Evolutionary conservation across 2,888 invertebrate genomes (phyloP), one percentile per base, ranked within the genome.

Genomic region (Stenodema calcarata): DNA sequence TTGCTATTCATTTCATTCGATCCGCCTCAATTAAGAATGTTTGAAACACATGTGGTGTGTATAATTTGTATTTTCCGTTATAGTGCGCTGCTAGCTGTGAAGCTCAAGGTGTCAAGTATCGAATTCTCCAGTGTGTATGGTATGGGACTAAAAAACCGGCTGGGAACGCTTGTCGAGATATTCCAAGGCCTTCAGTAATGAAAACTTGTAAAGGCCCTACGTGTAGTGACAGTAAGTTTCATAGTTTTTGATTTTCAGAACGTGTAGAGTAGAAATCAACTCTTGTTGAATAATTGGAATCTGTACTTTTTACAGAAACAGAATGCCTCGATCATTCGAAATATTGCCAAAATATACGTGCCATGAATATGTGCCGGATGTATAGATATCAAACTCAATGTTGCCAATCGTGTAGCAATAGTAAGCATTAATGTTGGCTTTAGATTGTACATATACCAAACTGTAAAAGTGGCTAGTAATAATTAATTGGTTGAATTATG

Each of bases 111-210:
- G 94, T 96, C 84, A 96, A 97, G 91, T 97, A 97, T 91, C 94
- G 99, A 89, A 95, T 96, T 89, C 92, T 99, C 86, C 96, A 96
- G 90, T 99, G 99, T 91, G 96, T 98, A 88, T 99, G 98, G 99
- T 95, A 94, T 89, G 95, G 95, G 7, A 95, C 95, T 27, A 95
- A 94, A 89, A 94, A 94, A 90, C 94, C 97, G 42, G 98, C 98
- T 9, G 97, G 96, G 18, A 95, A 95, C 88, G 96, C 96, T 18
- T 99, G 99, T 91, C 94, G 94, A 89, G 94, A 95, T 87, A 92
- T 95, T 89, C 93, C 94, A 0, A 92, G 96, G 83, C 98, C 98
- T 0, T 92, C 94, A 6, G 96, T 97, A 50, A 94, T 94, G 92
- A 95, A 96, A 91, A 92, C 94, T 42, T 98, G 98, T 91, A 93